A percentile compares a stretch with the other conserved stretches of the same genome.
Evolutionary conservation across 2,113 vertebrate species (phyloP).

Genomic region (Pollachius pollachius): DNA sequence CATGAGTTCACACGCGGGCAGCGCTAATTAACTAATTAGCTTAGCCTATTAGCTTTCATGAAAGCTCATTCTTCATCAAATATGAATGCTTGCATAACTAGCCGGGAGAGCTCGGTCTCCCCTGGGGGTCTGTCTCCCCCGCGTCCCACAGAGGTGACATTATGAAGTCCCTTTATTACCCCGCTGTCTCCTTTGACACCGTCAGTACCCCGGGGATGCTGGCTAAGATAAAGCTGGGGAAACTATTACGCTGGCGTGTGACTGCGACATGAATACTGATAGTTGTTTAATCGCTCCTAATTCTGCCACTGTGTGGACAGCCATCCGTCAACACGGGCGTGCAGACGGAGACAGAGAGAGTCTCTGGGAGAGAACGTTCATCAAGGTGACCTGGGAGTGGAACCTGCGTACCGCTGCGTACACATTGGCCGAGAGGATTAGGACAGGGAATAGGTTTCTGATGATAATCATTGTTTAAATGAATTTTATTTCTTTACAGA

Average conservation of each 20-base stretch:
- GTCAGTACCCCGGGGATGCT: slow-evolving; percentile 41
- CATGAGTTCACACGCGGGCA: too few species aligned
- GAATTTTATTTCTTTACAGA: too few species aligned
- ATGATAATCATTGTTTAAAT: too few species aligned
- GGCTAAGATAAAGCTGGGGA: slow-evolving; percentile 38
- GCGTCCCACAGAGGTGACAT: slow-evolving; percentile 30
- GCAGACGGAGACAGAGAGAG: neutral
- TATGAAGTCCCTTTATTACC: slow-evolving; percentile 26
- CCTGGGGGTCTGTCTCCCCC: neutral
- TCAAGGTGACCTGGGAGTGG: too few species aligned
- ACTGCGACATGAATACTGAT: slow-evolving; percentile 45
- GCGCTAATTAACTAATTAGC: too few species aligned
- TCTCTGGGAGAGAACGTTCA: too few species aligned
- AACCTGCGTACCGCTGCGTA: too few species aligned
- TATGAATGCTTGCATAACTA: too few species aligned
- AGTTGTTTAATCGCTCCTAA: slow-evolving; percentile 41
- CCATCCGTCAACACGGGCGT: slow-evolving; percentile 18
- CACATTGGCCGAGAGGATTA: too few species aligned
- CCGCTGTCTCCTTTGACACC: slow-evolving; percentile 37
- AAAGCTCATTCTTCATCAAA: too few species aligned
- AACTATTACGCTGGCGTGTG: slow-evolving; percentile 42
- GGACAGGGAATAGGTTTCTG: too few species aligned
- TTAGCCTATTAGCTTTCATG: too few species aligned
- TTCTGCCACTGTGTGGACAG: slow-evolving; percentile 24
- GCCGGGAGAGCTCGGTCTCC: neutral